These are phyloP conservation scores for Gymnorhina tibicen DNA, from an alignment of 2,113 vertebrate species.

Conservation along the genomic window DNA sequence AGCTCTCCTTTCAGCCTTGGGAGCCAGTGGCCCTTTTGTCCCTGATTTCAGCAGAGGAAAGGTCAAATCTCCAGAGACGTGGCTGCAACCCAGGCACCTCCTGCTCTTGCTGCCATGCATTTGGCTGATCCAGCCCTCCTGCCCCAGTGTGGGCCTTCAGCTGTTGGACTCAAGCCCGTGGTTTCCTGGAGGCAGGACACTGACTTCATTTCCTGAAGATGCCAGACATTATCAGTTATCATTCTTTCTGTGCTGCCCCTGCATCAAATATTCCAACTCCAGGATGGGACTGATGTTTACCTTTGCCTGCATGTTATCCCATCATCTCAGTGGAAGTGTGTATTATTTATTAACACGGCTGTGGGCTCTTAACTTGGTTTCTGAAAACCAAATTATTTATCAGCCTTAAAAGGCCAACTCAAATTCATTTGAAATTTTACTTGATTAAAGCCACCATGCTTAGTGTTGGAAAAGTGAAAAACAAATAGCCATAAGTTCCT, in stretches of 20 bases:
- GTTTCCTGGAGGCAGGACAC: not conserved
- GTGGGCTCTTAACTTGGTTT: not conserved
- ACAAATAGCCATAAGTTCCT: not conserved
- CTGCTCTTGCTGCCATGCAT: accelerated
- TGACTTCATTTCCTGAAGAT: not conserved
- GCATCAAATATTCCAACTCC: not conserved
- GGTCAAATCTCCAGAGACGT: not conserved
- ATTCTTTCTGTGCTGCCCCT: not conserved
- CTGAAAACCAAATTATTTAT: not conserved
- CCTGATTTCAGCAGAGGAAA: not conserved
- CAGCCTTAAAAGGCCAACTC: not conserved
- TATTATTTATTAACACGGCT: not conserved
- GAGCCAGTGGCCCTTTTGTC: not conserved
- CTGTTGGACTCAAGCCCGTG: accelerated
- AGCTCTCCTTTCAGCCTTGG: not conserved
- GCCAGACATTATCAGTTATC: too few species aligned
- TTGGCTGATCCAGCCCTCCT: not conserved
- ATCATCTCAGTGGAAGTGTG: not conserved
- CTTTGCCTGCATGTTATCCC: not conserved
- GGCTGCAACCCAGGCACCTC: not conserved
- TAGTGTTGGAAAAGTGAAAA: not conserved
- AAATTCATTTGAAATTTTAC: not conserved
- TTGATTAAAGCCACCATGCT: not conserved
- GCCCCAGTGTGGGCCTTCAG: not conserved
- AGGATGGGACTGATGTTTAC: not conserved